Evolutionary conservation across 2,113 vertebrate genomes (phyloP), one percentile per base, ranked within the genome.

Genomic region (Thinocorus orbignyianus): DNA sequence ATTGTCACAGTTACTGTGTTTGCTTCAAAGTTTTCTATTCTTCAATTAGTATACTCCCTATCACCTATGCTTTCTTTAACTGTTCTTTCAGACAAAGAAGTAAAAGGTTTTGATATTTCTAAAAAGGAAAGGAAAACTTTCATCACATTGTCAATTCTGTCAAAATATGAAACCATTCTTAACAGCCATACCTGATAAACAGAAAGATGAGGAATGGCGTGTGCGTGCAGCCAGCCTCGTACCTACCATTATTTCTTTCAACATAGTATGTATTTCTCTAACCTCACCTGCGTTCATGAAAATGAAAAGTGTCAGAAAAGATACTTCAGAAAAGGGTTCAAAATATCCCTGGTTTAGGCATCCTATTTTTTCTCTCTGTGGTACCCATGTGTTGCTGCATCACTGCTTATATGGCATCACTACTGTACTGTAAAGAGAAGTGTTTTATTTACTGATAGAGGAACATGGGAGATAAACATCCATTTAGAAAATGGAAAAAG

Each of bases 401-500:
- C 44, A 54, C 23, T 52, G 70, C 13, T 61, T 84, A 51, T 35
- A 62, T 25, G 20, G 57, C 25, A 91, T 31, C 54, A 49, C 31
- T 64, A 69, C 31, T 49, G 12, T 37, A 72, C 18, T 61, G 37
- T 28, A 52, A 80, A 68, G 72, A 84, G 10, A 80, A 96, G 20
- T 48, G 25, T 9, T 91, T 87, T 62, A 92, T 73, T 88, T 88
- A 88, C 92, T 58, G 74, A 62, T 13, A 88, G 30, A 92, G 77
- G 15, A 73, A 78, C 11, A 76, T 33, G 14, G 37, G 24, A 35
- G 93, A 61, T 61, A 92, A 92, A 79, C 6, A 93, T 60, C 37
- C 80, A 77, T 72, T 51, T 91, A 64, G 44, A 74, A 97, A 96
- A 91, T 52, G 13, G 41, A 96, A 91, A 91, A 95, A 81, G 62